phyloP scores from a whole-genome alignment of 2,113 vertebrate species.

The Phyllostomus discolor region DNA sequence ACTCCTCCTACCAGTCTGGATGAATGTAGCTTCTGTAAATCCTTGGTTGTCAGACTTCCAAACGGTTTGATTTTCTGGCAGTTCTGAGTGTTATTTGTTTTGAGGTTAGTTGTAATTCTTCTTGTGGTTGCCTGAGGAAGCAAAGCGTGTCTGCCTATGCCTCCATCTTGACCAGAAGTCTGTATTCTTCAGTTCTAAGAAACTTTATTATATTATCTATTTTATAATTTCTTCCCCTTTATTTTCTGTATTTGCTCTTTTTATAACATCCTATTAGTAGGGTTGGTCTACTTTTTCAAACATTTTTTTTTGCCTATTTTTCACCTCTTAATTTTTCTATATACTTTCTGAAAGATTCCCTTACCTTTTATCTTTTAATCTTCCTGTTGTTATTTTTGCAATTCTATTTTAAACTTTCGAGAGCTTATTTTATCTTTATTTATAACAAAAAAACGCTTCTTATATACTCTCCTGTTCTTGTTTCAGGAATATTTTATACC shows the following conservation, averaged over 20 bases:
- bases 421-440: background rate
- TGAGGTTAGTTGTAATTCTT: too few relatives aligned
- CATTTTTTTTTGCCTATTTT: background rate
- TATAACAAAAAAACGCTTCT: background rate
- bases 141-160: too few relatives aligned
- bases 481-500: background rate
- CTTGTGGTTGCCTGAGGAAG: too few relatives aligned
- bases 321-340: background rate
- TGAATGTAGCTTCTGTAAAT: too few relatives aligned
- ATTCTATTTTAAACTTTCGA: conserved; percentile 1
- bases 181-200: background rate
- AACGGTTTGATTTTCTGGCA: too few relatives aligned
- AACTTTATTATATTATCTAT: background rate
- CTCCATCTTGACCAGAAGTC: too few relatives aligned
- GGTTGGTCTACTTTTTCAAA: background rate
- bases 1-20: too few relatives aligned
- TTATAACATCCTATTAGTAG: background rate
- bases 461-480: background rate
- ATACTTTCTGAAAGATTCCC: background rate
- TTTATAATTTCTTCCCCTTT: background rate
- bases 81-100: too few relatives aligned
- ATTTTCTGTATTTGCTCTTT: background rate
- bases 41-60: too few relatives aligned
- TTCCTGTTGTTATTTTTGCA: background rate
- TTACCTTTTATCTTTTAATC: background rate